Evolutionary conservation across 2,113 vertebrate genomes (phyloP).

Genomic region (Tichodroma muraria): DNA sequence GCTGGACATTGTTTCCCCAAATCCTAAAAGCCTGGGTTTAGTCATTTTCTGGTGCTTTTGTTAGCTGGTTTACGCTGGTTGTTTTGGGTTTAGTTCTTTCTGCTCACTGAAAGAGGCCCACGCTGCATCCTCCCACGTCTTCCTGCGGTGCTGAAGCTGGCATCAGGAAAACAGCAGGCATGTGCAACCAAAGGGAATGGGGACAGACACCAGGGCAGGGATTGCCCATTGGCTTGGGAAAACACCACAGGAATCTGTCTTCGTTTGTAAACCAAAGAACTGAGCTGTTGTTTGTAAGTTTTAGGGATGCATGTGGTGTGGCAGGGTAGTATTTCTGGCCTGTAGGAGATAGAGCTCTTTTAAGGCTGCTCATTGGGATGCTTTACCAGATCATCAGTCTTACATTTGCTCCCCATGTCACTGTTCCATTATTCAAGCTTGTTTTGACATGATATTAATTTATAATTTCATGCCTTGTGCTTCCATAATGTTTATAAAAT

Average conservation of each 20-base stretch:
- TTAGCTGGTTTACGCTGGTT: not conserved
- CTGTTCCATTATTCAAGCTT: not conserved
- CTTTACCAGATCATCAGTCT: not conserved
- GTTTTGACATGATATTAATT: not conserved
- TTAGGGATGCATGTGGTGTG: not conserved
- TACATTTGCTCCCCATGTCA: not conserved
- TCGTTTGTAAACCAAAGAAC: not conserved
- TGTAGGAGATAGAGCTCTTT: not conserved
- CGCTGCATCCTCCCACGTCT: not conserved
- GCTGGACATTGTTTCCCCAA: not conserved
- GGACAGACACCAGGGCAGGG: not conserved
- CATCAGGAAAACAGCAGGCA: not conserved
- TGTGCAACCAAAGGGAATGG: rapidly evolving
- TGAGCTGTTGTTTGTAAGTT: not conserved
- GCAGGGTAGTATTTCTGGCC: not conserved
- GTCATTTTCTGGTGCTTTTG: not conserved
- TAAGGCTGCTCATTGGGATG: not conserved
- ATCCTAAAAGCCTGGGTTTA: not conserved
- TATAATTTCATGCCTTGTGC: not conserved
- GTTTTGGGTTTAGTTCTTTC: not conserved
- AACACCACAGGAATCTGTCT: not conserved
- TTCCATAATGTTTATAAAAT: not conserved
- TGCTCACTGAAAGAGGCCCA: not conserved
- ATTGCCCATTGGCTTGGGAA: not conserved
- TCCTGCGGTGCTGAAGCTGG: not conserved